A percentile compares a stretch with the other conserved stretches of the same genome.
Conservation (phyloP, 2,797 vertebrate genomes). For the Anolis apletophallus region DNA sequence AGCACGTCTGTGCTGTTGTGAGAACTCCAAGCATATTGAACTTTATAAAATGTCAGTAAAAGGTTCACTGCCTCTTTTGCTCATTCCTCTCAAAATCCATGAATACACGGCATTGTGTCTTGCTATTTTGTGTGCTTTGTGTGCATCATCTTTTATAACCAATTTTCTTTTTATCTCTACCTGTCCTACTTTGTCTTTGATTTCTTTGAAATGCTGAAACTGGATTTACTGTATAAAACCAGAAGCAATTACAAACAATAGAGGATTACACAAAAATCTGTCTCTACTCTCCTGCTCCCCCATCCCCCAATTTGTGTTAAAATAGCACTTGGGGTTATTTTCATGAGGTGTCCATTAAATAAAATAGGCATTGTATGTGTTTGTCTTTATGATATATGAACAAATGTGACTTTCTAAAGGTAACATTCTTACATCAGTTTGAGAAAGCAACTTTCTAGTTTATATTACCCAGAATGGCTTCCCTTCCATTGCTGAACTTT, state of each 20-base stretch:
- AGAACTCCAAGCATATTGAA: conserved; percentile 74
- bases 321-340: background rate
- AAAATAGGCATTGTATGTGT: background rate
- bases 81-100: conserved; percentile 73
- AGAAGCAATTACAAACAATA: conserved; percentile 26
- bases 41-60: conserved; percentile 78
- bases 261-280: background rate
- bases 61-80: conserved; percentile 74
- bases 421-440: background rate
- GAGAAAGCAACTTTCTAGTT: too few species aligned
- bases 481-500: background rate
- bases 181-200: conserved; percentile 43
- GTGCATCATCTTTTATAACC: conserved; percentile 21
- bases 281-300: background rate
- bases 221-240: background rate
- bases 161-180: conserved; percentile 54
- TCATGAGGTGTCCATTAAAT: background rate
- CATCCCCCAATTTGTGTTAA: background rate
- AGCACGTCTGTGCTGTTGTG: conserved; percentile 71
- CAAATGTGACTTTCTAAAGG: background rate
- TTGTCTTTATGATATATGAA: background rate
- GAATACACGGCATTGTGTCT: conserved; percentile 48
- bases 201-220: conserved; percentile 42
- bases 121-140: conserved; percentile 48
- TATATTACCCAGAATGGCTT: background rate